phyloP scores from a whole-genome alignment of 2,797 vertebrate species.

The Euthynnus affinis region DNA sequence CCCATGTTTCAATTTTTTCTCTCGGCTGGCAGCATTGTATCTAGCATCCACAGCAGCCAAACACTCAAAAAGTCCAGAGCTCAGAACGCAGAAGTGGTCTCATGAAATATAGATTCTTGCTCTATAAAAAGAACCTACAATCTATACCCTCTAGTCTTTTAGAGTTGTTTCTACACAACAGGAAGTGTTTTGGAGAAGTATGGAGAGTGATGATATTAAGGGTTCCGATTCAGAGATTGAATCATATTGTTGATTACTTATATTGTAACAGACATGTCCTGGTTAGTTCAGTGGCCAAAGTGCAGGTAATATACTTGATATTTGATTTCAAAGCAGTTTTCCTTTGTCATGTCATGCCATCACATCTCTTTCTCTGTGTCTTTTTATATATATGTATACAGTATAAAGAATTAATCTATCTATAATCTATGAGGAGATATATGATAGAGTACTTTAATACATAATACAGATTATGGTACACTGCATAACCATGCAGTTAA shows the following conservation, averaged over 20 bases:
- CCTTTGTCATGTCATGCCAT: slow-evolving; percentile 3
- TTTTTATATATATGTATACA: too few relatives aligned
- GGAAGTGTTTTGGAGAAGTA: slow-evolving; percentile 20
- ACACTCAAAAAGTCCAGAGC: slow-evolving; percentile 57
- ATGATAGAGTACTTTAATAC: background rate
- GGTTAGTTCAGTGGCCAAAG: background rate
- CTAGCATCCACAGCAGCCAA: slow-evolving; percentile 43
- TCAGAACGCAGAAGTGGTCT: slow-evolving; percentile 49
- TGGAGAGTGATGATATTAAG: background rate
- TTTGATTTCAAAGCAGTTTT: too few relatives aligned
- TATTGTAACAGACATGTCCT: background rate
- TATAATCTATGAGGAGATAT: background rate
- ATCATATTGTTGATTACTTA: background rate
- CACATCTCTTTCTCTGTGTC: background rate
- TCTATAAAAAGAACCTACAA: slow-evolving; percentile 69
- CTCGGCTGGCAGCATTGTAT: slow-evolving; percentile 25
- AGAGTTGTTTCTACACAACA: slow-evolving; percentile 35
- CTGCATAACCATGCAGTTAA: too few relatives aligned
- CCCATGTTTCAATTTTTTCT: slow-evolving; percentile 37
- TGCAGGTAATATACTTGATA: background rate
- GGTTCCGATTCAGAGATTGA: background rate
- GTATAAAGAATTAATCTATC: too few relatives aligned
- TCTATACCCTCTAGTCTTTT: slow-evolving; percentile 53
- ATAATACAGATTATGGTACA: background rate
- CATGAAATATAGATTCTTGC: slow-evolving; percentile 74